Percentiles rank a stretch among this genome's conserved stretches.
These are phyloP conservation scores for Muntiacus muntjak DNA, from an alignment of 2,113 vertebrate genomes.

Conservation along the genomic window DNA sequence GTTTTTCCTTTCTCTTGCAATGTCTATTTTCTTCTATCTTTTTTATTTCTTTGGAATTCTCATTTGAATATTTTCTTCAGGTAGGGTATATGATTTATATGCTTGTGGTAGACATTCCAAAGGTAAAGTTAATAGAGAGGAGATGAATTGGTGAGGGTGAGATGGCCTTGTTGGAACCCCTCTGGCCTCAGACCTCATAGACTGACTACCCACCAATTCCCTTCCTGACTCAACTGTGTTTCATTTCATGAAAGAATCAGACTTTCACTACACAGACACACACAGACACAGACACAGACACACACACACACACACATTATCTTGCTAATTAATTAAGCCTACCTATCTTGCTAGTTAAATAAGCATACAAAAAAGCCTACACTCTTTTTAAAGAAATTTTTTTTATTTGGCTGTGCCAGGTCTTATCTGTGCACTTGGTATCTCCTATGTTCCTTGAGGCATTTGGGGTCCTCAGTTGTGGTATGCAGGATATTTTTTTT, in stretches of 20 bases:
- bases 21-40: not conserved
- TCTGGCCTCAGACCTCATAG: not conserved
- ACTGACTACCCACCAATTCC: not conserved
- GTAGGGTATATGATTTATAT: not conserved
- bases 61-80: not conserved
- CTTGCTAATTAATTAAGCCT: not conserved
- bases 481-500: rapidly evolving
- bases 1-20: not conserved
- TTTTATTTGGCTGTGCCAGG: not conserved
- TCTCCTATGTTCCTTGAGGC: not conserved
- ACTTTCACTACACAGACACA: not conserved
- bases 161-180: not conserved
- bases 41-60: not conserved
- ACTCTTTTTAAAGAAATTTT: not conserved
- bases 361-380: not conserved
- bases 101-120: not conserved
- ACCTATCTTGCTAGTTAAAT: not conserved
- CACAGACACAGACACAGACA: not conserved
- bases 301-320: not conserved
- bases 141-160: not conserved
- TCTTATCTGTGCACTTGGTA: not conserved
- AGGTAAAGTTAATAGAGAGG: not conserved
- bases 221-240: not conserved
- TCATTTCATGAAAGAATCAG: not conserved
- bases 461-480: not conserved